A percentile compares a stretch with the other conserved stretches of the same genome.
phyloP scores from a whole-genome alignment of 53 echinoderm and acorn worm species.

The Paelopatides confundens region DNA sequence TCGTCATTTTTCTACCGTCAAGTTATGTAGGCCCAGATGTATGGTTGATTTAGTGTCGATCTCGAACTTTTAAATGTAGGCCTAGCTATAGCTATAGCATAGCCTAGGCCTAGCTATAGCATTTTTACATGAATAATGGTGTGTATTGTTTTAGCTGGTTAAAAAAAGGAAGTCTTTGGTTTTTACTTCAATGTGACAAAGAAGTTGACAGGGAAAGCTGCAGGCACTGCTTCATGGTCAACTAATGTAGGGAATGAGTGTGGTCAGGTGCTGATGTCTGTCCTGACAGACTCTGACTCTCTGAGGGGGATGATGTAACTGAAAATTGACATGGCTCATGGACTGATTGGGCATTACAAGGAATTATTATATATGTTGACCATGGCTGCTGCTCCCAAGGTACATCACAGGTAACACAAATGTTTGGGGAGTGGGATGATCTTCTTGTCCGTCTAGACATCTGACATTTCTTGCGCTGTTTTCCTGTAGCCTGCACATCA shows the following conservation, averaged over 20 bases:
- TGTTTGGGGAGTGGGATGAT: constrained; percentile 67
- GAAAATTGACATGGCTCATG: constrained; percentile 61
- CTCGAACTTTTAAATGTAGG: too few relatives aligned
- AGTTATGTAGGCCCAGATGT: too few relatives aligned
- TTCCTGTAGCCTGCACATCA: too few relatives aligned
- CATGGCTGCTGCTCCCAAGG: constrained; percentile 67
- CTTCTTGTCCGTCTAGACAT: constrained; percentile 69
- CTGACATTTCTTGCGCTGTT: constrained; percentile 39
- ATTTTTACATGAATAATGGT: too few relatives aligned
- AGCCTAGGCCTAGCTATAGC: too few relatives aligned
- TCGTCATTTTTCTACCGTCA: too few relatives aligned
- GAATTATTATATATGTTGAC: constrained; percentile 68
- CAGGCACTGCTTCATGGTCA: constrained; percentile 70
- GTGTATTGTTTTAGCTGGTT: too few relatives aligned
- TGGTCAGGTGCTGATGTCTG: constrained; percentile 69
- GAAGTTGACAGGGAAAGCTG: constrained; percentile 49
- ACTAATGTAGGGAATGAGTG: constrained; percentile 77
- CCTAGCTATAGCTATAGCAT: too few relatives aligned
- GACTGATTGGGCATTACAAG: constrained; percentile 56
- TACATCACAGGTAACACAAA: constrained; percentile 10
- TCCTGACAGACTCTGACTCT: constrained; percentile 77
- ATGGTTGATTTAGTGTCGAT: too few relatives aligned
- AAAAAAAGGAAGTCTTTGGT: too few relatives aligned
- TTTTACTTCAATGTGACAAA: too few relatives aligned
- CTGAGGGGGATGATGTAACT: constrained; percentile 60